Evolutionary conservation across 2,797 vertebrate species (phyloP), one percentile per base, ranked within the genome.

Genomic region (Danio aesculapii): DNA sequence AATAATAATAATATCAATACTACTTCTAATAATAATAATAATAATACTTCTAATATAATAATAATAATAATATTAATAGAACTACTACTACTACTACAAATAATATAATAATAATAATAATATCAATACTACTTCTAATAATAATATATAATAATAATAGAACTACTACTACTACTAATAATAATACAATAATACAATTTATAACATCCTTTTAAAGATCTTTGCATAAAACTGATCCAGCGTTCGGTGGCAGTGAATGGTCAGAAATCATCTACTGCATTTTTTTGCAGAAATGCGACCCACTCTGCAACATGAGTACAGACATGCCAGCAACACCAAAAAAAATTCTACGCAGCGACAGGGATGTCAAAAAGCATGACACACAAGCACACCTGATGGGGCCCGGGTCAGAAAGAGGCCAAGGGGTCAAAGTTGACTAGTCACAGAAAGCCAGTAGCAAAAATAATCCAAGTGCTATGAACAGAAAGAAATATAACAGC

Each of bases 331-430:
- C 63, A 77, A 14, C 16, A 41, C 14, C 8, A 0, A n/a, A 57
- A 70, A 16, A 70, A 44, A 59, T 46, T 68, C 75, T 49, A 21
- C 6, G 30, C 66, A 41, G 11, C 6, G 49, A 79, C 49, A 73
- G 68, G 59, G 41, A 49, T 1, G 50, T 66, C 49, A 44, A 50
- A 44, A 55, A 13, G 39, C 50, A 52, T 80, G 69, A 73, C 50
- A 80, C 69, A 30, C 47, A 43, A n/a, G 41, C 30, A 58, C 69
- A 64, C 43, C 78, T 73, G 59, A 66, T 55, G n/a, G 49, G 19
- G 49, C 59, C 14, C 6, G 21, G 78, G 59, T 80, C 78, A 66
- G 43, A n/a, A 4, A 39, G 8, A 17, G 59, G 16, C 17, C 41
- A 57, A 52, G 30, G 19, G 14, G 59, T 73, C 49, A 47, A 1